These are phyloP conservation scores for Sinella curviseta DNA, from an alignment of 1,140 invertebrate species.

Conservation along the genomic window DNA sequence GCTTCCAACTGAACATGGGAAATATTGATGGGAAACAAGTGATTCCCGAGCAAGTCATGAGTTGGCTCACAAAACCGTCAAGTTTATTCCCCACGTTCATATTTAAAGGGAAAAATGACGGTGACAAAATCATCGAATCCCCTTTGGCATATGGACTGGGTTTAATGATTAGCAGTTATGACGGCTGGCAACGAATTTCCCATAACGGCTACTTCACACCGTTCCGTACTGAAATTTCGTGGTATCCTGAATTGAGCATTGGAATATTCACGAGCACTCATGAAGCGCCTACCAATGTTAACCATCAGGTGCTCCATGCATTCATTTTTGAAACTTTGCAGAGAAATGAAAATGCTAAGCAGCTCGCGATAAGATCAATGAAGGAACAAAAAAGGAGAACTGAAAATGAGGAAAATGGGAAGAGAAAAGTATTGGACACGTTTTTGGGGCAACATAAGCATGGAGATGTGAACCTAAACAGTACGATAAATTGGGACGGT, in stretches of 20 bases:
- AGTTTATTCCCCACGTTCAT: background rate
- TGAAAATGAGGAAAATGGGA: background rate
- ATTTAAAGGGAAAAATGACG: background rate
- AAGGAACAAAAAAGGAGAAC: background rate
- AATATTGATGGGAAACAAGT: conserved; percentile 22
- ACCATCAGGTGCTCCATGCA: background rate
- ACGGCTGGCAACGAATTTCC: background rate
- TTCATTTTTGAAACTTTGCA: conserved; percentile 11
- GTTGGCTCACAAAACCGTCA: conserved; percentile 1
- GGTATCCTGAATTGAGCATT: conserved; percentile 18
- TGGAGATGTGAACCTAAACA: background rate
- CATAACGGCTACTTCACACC: conserved; percentile 25
- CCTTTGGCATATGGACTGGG: background rate
- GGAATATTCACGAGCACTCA: conserved; percentile 28
- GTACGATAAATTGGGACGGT: background rate
- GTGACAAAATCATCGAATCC: background rate
- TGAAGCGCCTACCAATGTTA: background rate
- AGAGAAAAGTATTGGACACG: background rate
- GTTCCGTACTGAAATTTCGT: background rate
- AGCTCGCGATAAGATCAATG: background rate
- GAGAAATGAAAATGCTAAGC: background rate
- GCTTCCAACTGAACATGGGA: conserved; percentile 35
- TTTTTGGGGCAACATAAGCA: background rate
- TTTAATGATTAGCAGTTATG: background rate
- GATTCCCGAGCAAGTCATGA: conserved; percentile 32